Conservation (phyloP, 2,888 invertebrate species). For the Pachliopta kotzebuea region DNA sequence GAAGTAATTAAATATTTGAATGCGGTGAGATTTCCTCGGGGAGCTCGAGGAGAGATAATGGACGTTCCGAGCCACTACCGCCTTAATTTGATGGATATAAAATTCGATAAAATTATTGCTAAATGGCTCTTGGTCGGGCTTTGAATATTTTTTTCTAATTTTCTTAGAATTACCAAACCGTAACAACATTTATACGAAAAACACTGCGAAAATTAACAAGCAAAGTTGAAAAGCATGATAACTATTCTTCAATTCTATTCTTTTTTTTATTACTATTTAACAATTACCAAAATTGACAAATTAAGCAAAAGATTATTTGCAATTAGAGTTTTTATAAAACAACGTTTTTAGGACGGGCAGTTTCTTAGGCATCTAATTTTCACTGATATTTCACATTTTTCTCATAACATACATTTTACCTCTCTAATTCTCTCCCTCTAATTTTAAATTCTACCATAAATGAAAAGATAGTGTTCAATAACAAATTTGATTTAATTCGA, state of each 20-base stretch:
- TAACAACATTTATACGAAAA: neutral
- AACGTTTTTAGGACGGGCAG: too few relatives aligned
- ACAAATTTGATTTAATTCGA: neutral
- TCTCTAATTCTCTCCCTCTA: too few relatives aligned
- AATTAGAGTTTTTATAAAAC: too few relatives aligned
- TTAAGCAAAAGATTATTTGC: too few relatives aligned
- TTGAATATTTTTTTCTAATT: constrained; percentile 12
- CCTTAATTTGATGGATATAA: constrained; percentile 77
- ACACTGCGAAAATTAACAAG: neutral
- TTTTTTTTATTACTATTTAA: too few relatives aligned
- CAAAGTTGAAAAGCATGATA: neutral
- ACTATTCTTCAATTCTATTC: neutral
- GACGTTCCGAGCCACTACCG: constrained; percentile 56
- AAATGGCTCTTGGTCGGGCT: constrained; percentile 57
- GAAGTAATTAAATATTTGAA: constrained; percentile 80
- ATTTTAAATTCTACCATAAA: neutral
- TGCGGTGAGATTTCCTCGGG: constrained; percentile 78
- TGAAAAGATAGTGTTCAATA: neutral
- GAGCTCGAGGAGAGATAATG: constrained; percentile 66
- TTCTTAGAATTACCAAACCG: constrained; percentile 5
- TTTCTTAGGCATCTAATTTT: too few relatives aligned
- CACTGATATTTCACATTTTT: too few relatives aligned
- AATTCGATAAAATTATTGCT: constrained; percentile 76
- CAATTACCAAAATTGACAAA: too few relatives aligned
- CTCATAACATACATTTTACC: too few relatives aligned